Evolutionary conservation across 2,888 invertebrate species (phyloP), one percentile per base, ranked within the genome.

Genomic region (Caenorhabditis wallacei): DNA sequence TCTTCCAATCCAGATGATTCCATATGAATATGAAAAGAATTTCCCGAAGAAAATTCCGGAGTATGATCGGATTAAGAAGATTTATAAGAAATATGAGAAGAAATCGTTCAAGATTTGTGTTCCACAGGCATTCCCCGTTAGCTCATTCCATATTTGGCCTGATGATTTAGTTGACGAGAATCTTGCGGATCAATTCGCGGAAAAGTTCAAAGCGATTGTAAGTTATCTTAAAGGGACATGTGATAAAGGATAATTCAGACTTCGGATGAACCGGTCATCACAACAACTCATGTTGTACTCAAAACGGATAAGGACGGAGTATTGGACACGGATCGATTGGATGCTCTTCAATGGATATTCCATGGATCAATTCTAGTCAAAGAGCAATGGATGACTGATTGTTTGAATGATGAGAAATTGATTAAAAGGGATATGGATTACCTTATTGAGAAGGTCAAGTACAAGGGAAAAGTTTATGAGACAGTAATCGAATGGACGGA

Each of bases 381-480:
- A 30, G 64, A 66, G 35, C 11, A 16, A 20, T 66, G 64, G 64
- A 51, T 66, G 64, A 51, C 1, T 10, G 64, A 66, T 5, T 66
- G 64, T 11, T 13, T 51, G 10, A 1, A 20, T 3, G 20, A 51
- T 18, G 51, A 48, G 8, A 30, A 30, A 20, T 3, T 51, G 10
- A 66, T 66, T 18, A 10, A 10, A 5, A 13, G 30, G 26, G 64
- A 66, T 48, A 2, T 10, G 2, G 35, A 51, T 1, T 51, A 66
- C n/a, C 18, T 66, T 18, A 48, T 66, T 13, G 35, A 48, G 43
- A 48, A 26, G 1, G 64, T 66, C 64, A 48, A 35, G 35, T 66
- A 24, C 64, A 26, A 35, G n/a, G 64, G 51, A n/a, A 7, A 18
- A 4, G 30, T 66, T 51, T 66, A 30, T 18, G 35, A 66, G 24